Conservation (phyloP, 2,113 vertebrate species). For the Asarcornis scutulata region DNA sequence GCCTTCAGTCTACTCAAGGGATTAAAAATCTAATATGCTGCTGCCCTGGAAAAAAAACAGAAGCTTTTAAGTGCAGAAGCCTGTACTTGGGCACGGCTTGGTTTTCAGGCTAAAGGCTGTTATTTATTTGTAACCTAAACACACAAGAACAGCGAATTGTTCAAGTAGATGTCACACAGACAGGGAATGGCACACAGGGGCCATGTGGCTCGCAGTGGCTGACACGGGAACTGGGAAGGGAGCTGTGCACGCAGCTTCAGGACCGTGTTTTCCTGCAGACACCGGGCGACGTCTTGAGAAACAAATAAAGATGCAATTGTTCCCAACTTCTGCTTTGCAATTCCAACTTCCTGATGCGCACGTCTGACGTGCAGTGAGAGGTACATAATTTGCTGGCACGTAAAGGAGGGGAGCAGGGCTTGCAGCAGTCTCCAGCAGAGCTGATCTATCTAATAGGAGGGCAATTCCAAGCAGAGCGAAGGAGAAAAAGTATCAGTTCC, state of each 20-base stretch:
- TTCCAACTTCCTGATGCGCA: neutral
- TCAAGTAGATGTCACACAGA: neutral
- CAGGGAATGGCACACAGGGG: neutral
- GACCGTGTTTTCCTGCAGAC: neutral
- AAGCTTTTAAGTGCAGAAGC: neutral
- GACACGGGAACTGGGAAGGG: neutral
- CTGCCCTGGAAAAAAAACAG: neutral
- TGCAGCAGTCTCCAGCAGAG: neutral
- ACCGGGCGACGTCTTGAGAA: neutral
- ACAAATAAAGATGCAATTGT: neutral
- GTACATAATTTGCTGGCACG: neutral
- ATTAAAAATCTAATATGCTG: neutral
- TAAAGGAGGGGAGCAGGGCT: neutral
- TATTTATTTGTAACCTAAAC: neutral
- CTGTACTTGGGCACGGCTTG: neutral
- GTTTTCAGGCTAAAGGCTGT: neutral
- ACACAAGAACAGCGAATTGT: neutral
- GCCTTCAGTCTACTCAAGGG: neutral
- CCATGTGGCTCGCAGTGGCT: neutral
- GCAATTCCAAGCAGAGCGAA: neutral
- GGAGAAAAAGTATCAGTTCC: neutral
- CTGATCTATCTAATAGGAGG: neutral
- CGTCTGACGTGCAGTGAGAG: rapidly evolving
- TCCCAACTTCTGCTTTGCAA: neutral
- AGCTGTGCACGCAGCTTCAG: neutral